Conservation (phyloP, 2,888 invertebrate species). For the Sialis fuliginosa region DNA sequence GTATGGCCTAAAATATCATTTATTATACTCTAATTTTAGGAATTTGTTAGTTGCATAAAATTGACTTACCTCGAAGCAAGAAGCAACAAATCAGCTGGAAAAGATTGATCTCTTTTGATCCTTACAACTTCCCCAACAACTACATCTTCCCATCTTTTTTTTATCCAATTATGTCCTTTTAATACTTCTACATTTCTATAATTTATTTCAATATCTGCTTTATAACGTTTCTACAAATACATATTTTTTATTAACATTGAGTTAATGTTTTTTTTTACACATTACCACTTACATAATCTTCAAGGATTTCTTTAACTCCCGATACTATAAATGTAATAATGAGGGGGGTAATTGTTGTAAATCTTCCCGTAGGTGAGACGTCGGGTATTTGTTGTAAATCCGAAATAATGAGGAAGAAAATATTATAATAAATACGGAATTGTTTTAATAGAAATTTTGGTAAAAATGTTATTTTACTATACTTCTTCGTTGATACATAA, state of each 20-base stretch:
- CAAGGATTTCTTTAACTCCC: constrained; percentile 95
- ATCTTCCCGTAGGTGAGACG: constrained; percentile 97
- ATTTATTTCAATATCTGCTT: constrained; percentile 92
- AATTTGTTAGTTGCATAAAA: too few species aligned
- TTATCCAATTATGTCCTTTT: constrained; percentile 59
- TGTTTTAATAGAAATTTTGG: constrained; percentile 99
- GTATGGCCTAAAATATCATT: too few species aligned
- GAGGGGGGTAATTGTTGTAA: constrained; percentile 94
- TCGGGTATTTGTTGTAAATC: constrained; percentile 99
- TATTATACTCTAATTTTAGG: too few species aligned
- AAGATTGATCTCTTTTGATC: constrained; percentile 81
- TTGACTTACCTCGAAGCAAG: constrained; percentile 67
- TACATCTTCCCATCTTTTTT: constrained; percentile 67
- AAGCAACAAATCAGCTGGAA: constrained; percentile 90
- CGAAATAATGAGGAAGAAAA: constrained; percentile 97
- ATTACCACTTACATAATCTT: constrained; percentile 73
- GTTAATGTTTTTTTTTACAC: too few species aligned
- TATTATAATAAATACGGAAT: constrained; percentile 97
- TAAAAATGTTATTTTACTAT: constrained; percentile 69
- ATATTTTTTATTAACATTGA: too few species aligned
- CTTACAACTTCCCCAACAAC: constrained; percentile 90
- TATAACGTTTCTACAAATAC: constrained; percentile 70
- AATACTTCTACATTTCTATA: constrained; percentile 72
- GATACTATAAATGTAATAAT: constrained; percentile 92
- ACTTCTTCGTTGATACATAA: constrained; percentile 95